Conservation (phyloP, 2,888 invertebrate genomes). For the Acanthococcus lagerstroemiae region DNA sequence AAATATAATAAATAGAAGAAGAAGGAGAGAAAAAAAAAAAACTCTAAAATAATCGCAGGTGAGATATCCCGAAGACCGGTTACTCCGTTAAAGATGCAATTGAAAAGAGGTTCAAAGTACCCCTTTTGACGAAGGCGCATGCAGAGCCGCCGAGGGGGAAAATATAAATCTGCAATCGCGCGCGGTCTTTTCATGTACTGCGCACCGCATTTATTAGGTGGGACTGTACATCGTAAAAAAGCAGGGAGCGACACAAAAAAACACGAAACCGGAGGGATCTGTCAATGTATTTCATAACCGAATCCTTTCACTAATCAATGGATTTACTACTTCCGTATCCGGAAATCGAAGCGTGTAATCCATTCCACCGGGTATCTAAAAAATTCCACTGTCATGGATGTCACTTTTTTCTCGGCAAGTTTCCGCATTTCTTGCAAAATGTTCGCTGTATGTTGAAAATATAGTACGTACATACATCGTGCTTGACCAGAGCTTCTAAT, state of each 20-base stretch:
- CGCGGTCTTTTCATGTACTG: constrained; percentile 26
- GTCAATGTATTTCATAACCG: constrained; percentile 28
- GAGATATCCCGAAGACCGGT: constrained; percentile 19
- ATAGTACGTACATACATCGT: too few species aligned
- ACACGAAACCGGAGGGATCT: constrained; percentile 20
- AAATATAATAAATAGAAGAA: constrained; percentile 7
- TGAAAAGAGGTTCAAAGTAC: constrained; percentile 26
- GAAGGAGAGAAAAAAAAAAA: too few species aligned
- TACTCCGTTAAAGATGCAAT: constrained; percentile 26
- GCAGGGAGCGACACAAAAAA: constrained; percentile 8
- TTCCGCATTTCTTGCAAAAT: too few species aligned
- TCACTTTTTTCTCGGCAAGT: neutral
- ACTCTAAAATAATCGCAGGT: constrained; percentile 25
- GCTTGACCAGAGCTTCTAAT: neutral
- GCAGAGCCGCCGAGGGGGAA: constrained; percentile 18
- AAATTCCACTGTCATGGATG: constrained; percentile 3
- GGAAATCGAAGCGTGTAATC: constrained; percentile 24
- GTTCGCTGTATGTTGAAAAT: too few species aligned
- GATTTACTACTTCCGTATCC: constrained; percentile 26
- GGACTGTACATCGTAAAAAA: constrained; percentile 10
- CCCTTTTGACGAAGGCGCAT: constrained; percentile 19
- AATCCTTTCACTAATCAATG: constrained; percentile 27
- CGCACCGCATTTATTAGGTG: constrained; percentile 20
- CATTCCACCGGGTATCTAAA: constrained; percentile 12
- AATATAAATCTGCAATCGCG: constrained; percentile 25